A percentile compares a stretch with the other conserved stretches of the same genome.
Conservation (phyloP, 2,888 invertebrate species). For the Cheilosia variabilis region DNA sequence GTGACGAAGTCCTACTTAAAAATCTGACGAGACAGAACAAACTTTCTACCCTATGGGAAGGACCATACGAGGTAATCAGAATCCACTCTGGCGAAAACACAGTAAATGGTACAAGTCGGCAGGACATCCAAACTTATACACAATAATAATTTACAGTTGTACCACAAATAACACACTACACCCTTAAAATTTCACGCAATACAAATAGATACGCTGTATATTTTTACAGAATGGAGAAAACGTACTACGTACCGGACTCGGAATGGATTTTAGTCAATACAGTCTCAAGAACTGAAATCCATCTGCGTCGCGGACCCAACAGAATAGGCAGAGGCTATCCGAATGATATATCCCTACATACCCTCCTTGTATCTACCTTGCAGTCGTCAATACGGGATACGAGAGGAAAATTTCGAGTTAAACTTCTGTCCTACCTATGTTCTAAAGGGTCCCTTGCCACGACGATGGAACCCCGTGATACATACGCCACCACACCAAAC, state of each 20-base stretch:
- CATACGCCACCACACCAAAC: not conserved
- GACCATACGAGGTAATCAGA: not conserved
- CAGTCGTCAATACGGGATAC: not conserved
- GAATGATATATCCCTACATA: not conserved
- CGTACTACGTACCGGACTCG: not conserved
- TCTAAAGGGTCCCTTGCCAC: not conserved
- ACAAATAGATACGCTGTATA: no score
- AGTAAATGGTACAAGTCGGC: not conserved
- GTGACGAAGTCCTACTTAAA: not conserved
- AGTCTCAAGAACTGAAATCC: not conserved
- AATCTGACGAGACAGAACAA: slow-evolving; percentile 16
- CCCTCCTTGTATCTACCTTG: not conserved
- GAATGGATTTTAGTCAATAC: not conserved
- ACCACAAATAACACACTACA: no score
- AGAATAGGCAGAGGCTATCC: not conserved
- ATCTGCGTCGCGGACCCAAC: not conserved
- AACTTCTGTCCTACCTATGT: not conserved
- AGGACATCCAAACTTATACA: not conserved
- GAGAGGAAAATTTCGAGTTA: not conserved
- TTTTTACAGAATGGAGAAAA: not conserved
- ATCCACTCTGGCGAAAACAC: not conserved
- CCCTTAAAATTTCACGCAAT: no score
- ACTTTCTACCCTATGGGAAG: slow-evolving; percentile 8
- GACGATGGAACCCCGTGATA: not conserved
- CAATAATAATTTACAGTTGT: no score